phyloP scores from a whole-genome alignment of 1,140 invertebrate genomes.

The Ladona fulva region DNA sequence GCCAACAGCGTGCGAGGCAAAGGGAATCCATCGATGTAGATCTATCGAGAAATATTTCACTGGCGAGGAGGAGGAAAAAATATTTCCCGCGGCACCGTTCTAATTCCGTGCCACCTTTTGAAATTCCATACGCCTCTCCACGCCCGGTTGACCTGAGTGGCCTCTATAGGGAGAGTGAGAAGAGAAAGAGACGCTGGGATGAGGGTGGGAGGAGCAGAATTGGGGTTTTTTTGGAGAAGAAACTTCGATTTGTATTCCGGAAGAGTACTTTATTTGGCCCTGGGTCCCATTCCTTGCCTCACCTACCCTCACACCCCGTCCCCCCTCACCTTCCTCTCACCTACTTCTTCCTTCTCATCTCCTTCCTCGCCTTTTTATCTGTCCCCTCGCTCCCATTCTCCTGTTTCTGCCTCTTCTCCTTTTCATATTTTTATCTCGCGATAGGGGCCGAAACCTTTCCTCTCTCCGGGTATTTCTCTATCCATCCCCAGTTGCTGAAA shows the following conservation, averaged over 20 bases:
- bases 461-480: too few relatives aligned
- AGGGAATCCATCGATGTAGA: too few relatives aligned
- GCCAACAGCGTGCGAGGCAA: too few relatives aligned
- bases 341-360: not conserved
- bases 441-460: too few relatives aligned
- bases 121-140: not conserved
- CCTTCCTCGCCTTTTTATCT: not conserved
- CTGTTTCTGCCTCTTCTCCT: not conserved
- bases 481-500: too few relatives aligned
- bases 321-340: not conserved
- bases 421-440: not conserved
- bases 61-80: too few relatives aligned
- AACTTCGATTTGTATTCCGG: constrained; percentile 1
- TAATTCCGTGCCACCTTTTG: not conserved
- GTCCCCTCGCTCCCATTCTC: not conserved
- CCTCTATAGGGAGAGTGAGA: not conserved
- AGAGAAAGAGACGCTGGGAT: not conserved
- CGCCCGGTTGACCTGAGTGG: not conserved
- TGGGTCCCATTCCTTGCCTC: not conserved
- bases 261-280: not conserved
- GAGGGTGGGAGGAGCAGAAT: not conserved
- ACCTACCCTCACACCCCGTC: not conserved
- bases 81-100: not conserved
- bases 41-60: too few relatives aligned
- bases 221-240: not conserved